Evolutionary conservation across 1,140 invertebrate species (phyloP), one percentile per base, ranked within the genome.

Genomic region (Sinella curviseta): DNA sequence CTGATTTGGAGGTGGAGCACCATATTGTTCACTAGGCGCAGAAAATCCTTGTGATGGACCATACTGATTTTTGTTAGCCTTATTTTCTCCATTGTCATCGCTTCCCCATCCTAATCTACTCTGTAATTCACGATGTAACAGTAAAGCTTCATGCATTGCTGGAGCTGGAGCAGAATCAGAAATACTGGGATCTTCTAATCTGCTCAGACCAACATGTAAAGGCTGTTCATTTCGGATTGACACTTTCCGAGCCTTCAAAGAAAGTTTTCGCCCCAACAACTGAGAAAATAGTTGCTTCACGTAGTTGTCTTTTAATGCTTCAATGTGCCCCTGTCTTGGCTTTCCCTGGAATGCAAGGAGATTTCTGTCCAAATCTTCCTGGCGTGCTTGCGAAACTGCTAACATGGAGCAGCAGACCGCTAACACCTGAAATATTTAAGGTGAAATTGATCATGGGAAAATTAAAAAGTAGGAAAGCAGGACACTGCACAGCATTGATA

Each of bases 81-180:
- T 60, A 24, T 60, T 60, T 24, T 24, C 14, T 26, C 65, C 65
- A 31, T 30, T 70, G 24, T 33, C 31, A 70, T 70, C 65, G 31
- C 65, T 70, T 70, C 65, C 65, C 65, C 65, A 70, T 70, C 65
- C 65, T 33, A 70, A 33, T n/a, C 24, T 30, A 33, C 31, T 70
- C n/a, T 70, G 65, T 12, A 70, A 33, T 70, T 70, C 8, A 2
- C 65, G 2, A 33, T 70, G 65, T n/a, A 70, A 33, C n/a, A 60
- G 24, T 24, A 70, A 17, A 31, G 14, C 28, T 70, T 70, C 65
- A 1, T 8, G 26, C 31, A 70, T 24, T 31, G 65, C 65, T 24
- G 12, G 28, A 30, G 31, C 12, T 33, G 8, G 31, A 31, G 4
- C 57, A 60, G 24, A 3, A 4, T n/a, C 57, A 60, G 12, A 8